A percentile compares a stretch with the other conserved stretches of the same genome.
These are phyloP conservation scores for Auanema sp. DNA, from an alignment of 2,888 invertebrate species.

Conservation along the genomic window DNA sequence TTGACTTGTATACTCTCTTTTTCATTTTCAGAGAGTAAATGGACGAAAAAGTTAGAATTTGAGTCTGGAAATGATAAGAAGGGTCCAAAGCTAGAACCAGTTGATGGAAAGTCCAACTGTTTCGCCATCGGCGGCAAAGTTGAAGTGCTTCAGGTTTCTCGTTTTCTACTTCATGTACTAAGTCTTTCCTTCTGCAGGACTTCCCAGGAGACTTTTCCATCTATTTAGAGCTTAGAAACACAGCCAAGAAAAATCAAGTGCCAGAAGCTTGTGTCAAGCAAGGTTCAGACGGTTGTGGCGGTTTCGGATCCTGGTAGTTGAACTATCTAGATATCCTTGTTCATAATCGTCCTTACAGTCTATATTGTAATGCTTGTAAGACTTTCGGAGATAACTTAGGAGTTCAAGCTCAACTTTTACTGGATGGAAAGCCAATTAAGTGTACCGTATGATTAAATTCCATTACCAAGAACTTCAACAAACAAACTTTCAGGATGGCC, in stretches of 20 bases:
- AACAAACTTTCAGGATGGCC: slow-evolving; percentile 37
- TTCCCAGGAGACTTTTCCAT: slow-evolving; percentile 62
- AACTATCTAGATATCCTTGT: background rate
- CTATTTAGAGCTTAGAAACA: slow-evolving; percentile 56
- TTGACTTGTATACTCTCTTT: background rate
- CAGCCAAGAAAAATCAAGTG: slow-evolving; percentile 58
- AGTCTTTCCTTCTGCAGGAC: slow-evolving; percentile 31
- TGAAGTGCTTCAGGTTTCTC: slow-evolving; percentile 47
- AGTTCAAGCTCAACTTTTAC: slow-evolving; percentile 57
- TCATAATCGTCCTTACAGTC: slow-evolving; percentile 29
- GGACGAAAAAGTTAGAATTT: slow-evolving; percentile 61
- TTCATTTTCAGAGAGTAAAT: slow-evolving; percentile 41
- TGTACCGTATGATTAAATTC: slow-evolving; percentile 30
- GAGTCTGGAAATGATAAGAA: slow-evolving; percentile 53
- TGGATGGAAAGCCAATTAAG: slow-evolving; percentile 57
- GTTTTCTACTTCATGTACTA: background rate
- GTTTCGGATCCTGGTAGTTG: slow-evolving; percentile 57
- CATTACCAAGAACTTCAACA: background rate
- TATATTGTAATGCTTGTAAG: slow-evolving; percentile 62
- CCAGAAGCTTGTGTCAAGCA: slow-evolving; percentile 59
- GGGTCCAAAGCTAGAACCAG: slow-evolving; percentile 54
- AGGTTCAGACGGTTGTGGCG: slow-evolving; percentile 56
- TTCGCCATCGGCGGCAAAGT: slow-evolving; percentile 59
- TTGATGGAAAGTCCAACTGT: slow-evolving; percentile 34
- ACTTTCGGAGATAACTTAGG: slow-evolving; percentile 52